Base-by-base conservation (phyloP, 2,888 invertebrate species). In the Halocaridina rubra region DNA sequence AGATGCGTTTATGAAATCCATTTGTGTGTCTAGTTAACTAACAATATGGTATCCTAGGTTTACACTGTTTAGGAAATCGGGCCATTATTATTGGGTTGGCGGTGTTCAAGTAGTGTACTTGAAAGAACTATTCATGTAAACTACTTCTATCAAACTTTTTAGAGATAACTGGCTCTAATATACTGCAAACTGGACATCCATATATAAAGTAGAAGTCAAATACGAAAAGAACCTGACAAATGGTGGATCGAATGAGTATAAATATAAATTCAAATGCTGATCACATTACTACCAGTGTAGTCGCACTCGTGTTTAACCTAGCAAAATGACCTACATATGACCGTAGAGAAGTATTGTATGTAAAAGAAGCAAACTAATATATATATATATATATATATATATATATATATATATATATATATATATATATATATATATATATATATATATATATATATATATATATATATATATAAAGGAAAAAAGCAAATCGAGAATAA, bases 381-480 rank as follows among this genome's bases (percentile, higher is more conserved):
- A 59, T 59, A 59, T 59, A 59, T 59, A 59, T 59, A 59, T 59
- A 59, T 59, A 13, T 59, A 59, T 59, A 59, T 13, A 59, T 59
- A 59, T 59, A 59, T 59, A 59, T 59, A 59, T 59, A 59, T 59
- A 59, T 59, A 59, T 59, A 59, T 59, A 59, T 59, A 59, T 59
- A 59, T 59, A 59, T 59, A 59, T 59, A 59, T 59, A 59, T 59
- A 59, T 59, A 59, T 59, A 59, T 59, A 59, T 59, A 59, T 59
- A 59, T 59, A 59, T 59, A 59, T 59, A 13, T 59, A 59, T 13
- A 59, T 13, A 59, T 59, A 59, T 59, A 59, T 59, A 59, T 59
- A 13, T 59, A 59, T 59, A 46, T 13, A 46, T 46, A 13, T 24
- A 13, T 3, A 19, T 59, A 4, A 13, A n/a, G 3, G n/a, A 13